These are phyloP conservation scores for Drosophila carrolli DNA, from an alignment of 1,140 invertebrate genomes.

Conservation along the genomic window DNA sequence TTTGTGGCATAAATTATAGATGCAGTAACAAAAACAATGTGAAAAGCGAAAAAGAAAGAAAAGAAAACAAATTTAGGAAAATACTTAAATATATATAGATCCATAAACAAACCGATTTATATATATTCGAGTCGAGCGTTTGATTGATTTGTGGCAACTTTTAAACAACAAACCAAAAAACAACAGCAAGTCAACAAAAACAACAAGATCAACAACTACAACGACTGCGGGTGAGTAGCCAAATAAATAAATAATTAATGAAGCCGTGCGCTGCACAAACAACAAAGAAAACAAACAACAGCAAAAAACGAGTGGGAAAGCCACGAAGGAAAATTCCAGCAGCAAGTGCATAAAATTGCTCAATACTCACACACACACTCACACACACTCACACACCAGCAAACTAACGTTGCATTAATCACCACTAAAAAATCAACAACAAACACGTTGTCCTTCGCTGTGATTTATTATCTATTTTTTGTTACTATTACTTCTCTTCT, in stretches of 20 bases:
- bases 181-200: slow-evolving; percentile 20
- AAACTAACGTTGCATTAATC: slow-evolving; percentile 58
- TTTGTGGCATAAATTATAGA: slow-evolving; percentile 23
- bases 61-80: slow-evolving; percentile 21
- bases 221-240: slow-evolving; percentile 64
- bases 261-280: slow-evolving; percentile 54
- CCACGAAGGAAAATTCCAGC: slow-evolving; percentile 40
- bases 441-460: slow-evolving; percentile 16
- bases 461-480: slow-evolving; percentile 29
- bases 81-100: slow-evolving; percentile 39
- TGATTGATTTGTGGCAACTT: slow-evolving; percentile 73
- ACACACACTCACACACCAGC: slow-evolving; percentile 8
- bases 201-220: slow-evolving; percentile 16
- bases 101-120: slow-evolving; percentile 25
- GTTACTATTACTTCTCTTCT: not conserved
- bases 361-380: slow-evolving; percentile 13
- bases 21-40: slow-evolving; percentile 19
- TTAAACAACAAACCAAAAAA: slow-evolving; percentile 15
- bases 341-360: slow-evolving; percentile 44
- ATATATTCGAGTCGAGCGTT: slow-evolving; percentile 32
- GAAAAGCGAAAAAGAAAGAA: slow-evolving; percentile 17
- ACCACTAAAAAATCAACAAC: slow-evolving; percentile 49
- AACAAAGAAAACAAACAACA: slow-evolving; percentile 30
- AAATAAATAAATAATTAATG: slow-evolving; percentile 77
- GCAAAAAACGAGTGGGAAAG: slow-evolving; percentile 6